Evolutionary conservation across 2,888 invertebrate species (phyloP).

Genomic region (Cepaea hortensis): DNA sequence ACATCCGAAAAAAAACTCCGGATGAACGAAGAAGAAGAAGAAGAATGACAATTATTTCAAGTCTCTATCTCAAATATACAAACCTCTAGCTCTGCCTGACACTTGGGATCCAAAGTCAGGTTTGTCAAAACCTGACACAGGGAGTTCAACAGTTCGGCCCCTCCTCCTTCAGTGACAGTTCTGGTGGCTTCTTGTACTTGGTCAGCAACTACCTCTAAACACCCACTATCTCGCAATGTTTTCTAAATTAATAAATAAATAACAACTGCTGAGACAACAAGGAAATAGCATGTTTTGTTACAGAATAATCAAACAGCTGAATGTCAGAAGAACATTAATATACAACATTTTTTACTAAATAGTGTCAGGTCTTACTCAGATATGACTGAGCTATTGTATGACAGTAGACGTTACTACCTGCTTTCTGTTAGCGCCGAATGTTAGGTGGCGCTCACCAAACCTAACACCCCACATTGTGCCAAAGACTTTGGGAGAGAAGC

Average conservation of each 20-base stretch:
- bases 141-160: constrained; percentile 65
- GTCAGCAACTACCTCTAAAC: constrained; percentile 12
- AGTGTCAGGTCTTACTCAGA: too few species aligned
- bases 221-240: constrained; percentile 56
- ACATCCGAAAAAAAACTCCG: too few species aligned
- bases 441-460: too few species aligned
- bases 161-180: constrained; percentile 71
- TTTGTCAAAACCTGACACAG: constrained; percentile 79
- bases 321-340: too few species aligned
- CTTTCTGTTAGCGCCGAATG: too few species aligned
- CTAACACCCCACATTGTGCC: too few species aligned
- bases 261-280: background rate
- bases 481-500: too few species aligned
- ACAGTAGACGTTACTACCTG: too few species aligned
- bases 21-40: too few species aligned
- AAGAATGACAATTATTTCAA: too few species aligned
- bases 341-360: too few species aligned
- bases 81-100: constrained; percentile 79
- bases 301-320: background rate
- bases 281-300: background rate
- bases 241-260: constrained; percentile 12
- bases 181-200: constrained; percentile 67
- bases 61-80: background rate
- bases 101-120: constrained; percentile 79
- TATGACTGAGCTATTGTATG: too few species aligned